phyloP scores from a whole-genome alignment of 1,140 invertebrate genomes.

The Ostrea denselamellosa region DNA sequence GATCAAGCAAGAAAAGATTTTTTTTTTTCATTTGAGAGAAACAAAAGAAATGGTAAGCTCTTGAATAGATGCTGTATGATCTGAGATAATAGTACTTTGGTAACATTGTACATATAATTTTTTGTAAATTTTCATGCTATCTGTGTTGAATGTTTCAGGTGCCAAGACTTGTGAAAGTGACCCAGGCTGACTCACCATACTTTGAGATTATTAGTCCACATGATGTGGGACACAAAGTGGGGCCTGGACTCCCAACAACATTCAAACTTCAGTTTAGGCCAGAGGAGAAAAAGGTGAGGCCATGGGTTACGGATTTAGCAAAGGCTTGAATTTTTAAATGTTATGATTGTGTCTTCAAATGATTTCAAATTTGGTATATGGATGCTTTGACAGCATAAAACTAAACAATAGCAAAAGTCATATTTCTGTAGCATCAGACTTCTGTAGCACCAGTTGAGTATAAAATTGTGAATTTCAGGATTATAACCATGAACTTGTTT shows the following conservation, averaged over 20 bases:
- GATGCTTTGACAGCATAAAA: too few relatives aligned
- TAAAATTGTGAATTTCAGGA: constrained; percentile 67
- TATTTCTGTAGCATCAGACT: too few relatives aligned
- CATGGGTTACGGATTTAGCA: neutral
- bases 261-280: constrained; percentile 79
- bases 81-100: neutral
- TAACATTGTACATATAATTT: neutral
- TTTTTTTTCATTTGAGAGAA: too few relatives aligned
- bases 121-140: neutral
- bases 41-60: too few relatives aligned
- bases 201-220: constrained; percentile 78
- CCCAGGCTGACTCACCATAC: constrained; percentile 78
- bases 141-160: constrained; percentile 67
- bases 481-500: constrained; percentile 78
- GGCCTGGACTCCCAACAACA: constrained; percentile 77
- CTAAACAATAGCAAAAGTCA: too few relatives aligned
- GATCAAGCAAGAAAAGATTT: neutral
- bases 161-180: constrained; percentile 78
- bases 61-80: too few relatives aligned
- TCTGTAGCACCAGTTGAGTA: neutral
- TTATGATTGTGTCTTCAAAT: too few relatives aligned
- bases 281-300: constrained; percentile 76
- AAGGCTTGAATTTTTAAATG: too few relatives aligned
- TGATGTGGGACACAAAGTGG: constrained; percentile 78
- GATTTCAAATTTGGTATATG: too few relatives aligned